Evolutionary conservation across 2,113 vertebrate genomes (phyloP).

Genomic region (Cyanoderma ruficeps): DNA sequence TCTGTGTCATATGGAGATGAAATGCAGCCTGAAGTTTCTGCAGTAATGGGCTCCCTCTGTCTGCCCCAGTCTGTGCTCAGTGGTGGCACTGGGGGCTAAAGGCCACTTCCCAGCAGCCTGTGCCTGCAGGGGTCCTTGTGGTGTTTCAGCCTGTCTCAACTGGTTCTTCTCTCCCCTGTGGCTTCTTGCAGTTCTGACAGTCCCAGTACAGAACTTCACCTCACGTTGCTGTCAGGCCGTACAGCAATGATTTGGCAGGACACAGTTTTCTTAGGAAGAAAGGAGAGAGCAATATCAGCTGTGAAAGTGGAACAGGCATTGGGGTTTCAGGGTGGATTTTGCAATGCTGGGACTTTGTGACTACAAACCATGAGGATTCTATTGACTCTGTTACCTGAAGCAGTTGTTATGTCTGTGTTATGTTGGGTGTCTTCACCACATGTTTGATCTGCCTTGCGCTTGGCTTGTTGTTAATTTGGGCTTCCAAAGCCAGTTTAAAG

Average conservation of each 20-base stretch:
- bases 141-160: fast-evolving
- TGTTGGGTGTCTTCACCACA: neutral
- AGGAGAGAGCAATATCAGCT: neutral
- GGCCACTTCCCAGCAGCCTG: fast-evolving
- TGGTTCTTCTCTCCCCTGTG: neutral
- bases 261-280: neutral
- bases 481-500: neutral
- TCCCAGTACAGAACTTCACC: fast-evolving
- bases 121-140: neutral
- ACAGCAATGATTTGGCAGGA: neutral
- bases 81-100: neutral
- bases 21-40: neutral
- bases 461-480: neutral
- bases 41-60: neutral
- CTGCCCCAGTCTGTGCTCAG: neutral
- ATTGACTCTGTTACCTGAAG: fast-evolving
- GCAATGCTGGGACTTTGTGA: neutral
- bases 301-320: neutral
- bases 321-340: neutral
- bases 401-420: too few species aligned
- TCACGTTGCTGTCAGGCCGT: fast-evolving
- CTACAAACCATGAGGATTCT: neutral
- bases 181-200: neutral
- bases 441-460: fast-evolving
- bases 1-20: slow-evolving; percentile 2